Conservation (phyloP, 2,113 vertebrate genomes). For the Calidris pygmaea region DNA sequence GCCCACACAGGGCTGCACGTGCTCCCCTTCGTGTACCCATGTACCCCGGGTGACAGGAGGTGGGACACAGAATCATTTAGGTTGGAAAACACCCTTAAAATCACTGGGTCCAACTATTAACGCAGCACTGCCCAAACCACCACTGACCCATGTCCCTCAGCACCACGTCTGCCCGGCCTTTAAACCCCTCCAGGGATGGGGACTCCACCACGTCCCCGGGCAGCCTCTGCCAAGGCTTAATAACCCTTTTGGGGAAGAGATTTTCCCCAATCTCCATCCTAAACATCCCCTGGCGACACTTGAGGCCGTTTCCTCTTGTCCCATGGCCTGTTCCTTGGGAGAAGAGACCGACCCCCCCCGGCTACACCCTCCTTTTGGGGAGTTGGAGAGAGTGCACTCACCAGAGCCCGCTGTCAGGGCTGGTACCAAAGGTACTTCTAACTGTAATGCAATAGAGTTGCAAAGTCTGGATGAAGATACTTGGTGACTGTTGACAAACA, state of each 20-base stretch:
- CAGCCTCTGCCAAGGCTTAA: not conserved
- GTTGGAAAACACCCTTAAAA: not conserved
- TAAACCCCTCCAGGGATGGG: not conserved
- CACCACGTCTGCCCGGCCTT: not conserved
- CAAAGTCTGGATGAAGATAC: not conserved
- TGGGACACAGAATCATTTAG: not conserved
- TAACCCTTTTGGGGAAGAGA: not conserved
- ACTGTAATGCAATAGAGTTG: too few species aligned
- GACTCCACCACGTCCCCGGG: not conserved
- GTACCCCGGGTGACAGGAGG: not conserved
- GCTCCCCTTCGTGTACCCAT: fast-evolving
- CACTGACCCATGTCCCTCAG: not conserved
- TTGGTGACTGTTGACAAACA: not conserved
- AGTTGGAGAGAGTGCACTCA: too few species aligned
- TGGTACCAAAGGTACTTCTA: too few species aligned
- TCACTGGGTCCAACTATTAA: not conserved
- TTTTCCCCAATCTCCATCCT: not conserved
- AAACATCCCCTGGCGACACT: not conserved
- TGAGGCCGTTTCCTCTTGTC: not conserved
- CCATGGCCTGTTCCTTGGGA: not conserved
- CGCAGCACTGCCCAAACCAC: not conserved
- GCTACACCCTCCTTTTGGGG: too few species aligned
- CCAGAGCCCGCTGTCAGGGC: not conserved
- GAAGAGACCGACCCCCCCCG: too few species aligned
- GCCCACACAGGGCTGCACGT: not conserved